These are phyloP conservation scores for Anguilla obscura DNA, from an alignment of 2,797 vertebrate species.

Conservation along the genomic window DNA sequence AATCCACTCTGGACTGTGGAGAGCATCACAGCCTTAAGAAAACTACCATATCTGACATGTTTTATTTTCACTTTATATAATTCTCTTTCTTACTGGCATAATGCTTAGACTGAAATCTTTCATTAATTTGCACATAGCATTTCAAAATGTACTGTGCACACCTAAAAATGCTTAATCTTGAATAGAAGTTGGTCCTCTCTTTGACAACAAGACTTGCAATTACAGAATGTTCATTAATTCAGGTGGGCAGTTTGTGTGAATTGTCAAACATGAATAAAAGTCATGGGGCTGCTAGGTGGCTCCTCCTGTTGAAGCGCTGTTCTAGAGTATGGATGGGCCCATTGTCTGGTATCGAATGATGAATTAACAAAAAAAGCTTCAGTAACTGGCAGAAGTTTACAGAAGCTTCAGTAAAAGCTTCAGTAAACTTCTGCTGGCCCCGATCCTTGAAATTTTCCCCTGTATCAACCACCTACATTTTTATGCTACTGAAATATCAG, in stretches of 20 bases:
- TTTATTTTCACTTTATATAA: not conserved
- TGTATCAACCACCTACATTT: not conserved
- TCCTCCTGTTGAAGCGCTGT: not conserved
- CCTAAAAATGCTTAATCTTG: not conserved
- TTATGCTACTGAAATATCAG: not conserved
- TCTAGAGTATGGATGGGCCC: not conserved
- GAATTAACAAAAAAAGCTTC: not conserved
- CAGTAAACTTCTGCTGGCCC: not conserved
- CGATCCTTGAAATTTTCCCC: not conserved
- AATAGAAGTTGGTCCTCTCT: not conserved
- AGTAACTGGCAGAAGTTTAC: not conserved
- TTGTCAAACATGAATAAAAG: not conserved
- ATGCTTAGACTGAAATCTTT: not conserved
- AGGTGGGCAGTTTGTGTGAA: not conserved
- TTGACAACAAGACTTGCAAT: not conserved
- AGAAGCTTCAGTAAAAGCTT: not conserved
- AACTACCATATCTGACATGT: not conserved
- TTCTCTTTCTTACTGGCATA: not conserved
- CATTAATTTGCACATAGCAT: not conserved
- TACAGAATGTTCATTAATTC: too few species aligned
- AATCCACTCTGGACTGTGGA: not conserved
- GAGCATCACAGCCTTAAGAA: not conserved
- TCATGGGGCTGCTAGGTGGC: not conserved
- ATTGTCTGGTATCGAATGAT: not conserved
- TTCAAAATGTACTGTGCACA: not conserved